A percentile compares a stretch with the other conserved stretches of the same genome.
Conservation (phyloP, 2,888 invertebrate genomes). For the Sisyra terminalis region DNA sequence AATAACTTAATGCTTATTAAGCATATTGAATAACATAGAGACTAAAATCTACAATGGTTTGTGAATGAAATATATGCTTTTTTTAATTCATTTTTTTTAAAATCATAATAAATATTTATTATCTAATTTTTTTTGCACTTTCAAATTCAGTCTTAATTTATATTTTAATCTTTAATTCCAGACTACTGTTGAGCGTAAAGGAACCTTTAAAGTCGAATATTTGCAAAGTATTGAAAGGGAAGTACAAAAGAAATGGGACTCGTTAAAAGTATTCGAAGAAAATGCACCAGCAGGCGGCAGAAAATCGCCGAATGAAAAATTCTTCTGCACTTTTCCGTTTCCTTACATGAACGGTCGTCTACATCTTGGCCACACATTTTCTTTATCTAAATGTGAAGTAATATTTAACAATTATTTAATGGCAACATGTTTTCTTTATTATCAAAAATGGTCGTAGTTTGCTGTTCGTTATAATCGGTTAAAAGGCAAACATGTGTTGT, state of each 20-base stretch:
- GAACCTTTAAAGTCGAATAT: slow-evolving; percentile 91
- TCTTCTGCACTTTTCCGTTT: slow-evolving; percentile 88
- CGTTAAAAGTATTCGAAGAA: slow-evolving; percentile 59
- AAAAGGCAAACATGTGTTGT: slow-evolving; percentile 77
- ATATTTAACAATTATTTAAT: slow-evolving; percentile 9
- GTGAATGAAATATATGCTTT: too few species aligned
- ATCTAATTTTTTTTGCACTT: too few species aligned
- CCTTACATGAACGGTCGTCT: slow-evolving; percentile 99
- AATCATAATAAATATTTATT: too few species aligned
- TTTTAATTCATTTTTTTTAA: too few species aligned
- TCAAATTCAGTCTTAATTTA: too few species aligned
- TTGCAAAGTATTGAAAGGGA: slow-evolving; percentile 76
- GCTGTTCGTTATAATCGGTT: slow-evolving; percentile 82
- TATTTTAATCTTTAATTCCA: slow-evolving; percentile 10
- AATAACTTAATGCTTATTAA: too few species aligned
- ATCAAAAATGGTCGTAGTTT: slow-evolving; percentile 41
- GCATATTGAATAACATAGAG: too few species aligned
- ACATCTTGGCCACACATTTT: slow-evolving; percentile 95
- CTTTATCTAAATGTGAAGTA: slow-evolving; percentile 92
- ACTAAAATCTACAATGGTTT: too few species aligned
- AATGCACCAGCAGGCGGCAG: slow-evolving; percentile 54
- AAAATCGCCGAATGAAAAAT: slow-evolving; percentile 56
- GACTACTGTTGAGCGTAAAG: slow-evolving; percentile 52
- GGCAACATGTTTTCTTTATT: slow-evolving; percentile 2
- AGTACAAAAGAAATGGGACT: slow-evolving; percentile 76